These are phyloP conservation scores for Zaprionus obscuricornis DNA, from an alignment of 2,888 invertebrate genomes.

Conservation along the genomic window DNA sequence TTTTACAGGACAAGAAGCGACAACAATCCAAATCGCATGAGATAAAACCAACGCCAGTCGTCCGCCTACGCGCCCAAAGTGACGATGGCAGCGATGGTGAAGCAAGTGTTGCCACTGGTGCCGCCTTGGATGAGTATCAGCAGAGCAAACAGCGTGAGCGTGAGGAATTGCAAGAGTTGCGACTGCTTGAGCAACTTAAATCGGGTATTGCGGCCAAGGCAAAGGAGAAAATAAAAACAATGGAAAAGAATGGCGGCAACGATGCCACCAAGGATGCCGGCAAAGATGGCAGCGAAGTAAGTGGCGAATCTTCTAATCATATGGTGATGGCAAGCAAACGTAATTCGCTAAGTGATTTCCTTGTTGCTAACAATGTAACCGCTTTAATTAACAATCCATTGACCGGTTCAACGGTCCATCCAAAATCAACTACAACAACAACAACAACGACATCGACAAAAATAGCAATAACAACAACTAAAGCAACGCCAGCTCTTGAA, in stretches of 20 bases:
- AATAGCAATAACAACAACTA: constrained; percentile 10
- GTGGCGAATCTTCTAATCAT: constrained; percentile 64
- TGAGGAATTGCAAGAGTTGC: constrained; percentile 87
- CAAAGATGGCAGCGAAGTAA: constrained; percentile 71
- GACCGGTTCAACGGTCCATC: no score
- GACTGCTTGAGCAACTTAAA: constrained; percentile 87
- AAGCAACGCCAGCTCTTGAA: constrained; percentile 34
- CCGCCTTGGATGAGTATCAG: constrained; percentile 82
- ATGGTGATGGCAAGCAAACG: constrained; percentile 75
- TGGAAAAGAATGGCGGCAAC: constrained; percentile 85
- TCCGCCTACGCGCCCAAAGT: constrained; percentile 86
- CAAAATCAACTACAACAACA: constrained; percentile 48
- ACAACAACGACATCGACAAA: constrained; percentile 4
- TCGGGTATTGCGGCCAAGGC: constrained; percentile 89
- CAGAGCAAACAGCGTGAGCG: constrained; percentile 86
- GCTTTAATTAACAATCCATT: constrained; percentile 77
- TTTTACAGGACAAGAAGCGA: constrained; percentile 69
- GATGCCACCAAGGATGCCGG: constrained; percentile 41
- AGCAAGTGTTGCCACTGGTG: constrained; percentile 85
- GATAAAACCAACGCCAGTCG: constrained; percentile 83
- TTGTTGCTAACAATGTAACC: constrained; percentile 81
- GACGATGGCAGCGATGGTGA: constrained; percentile 86
- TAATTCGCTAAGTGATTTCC: constrained; percentile 83
- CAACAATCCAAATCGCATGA: constrained; percentile 38
- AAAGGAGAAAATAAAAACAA: constrained; percentile 85